Percentiles rank a stretch among this genome's conserved stretches.
Evolutionary conservation across 2,113 vertebrate genomes (phyloP).

Genomic region (Ameiurus melas): DNA sequence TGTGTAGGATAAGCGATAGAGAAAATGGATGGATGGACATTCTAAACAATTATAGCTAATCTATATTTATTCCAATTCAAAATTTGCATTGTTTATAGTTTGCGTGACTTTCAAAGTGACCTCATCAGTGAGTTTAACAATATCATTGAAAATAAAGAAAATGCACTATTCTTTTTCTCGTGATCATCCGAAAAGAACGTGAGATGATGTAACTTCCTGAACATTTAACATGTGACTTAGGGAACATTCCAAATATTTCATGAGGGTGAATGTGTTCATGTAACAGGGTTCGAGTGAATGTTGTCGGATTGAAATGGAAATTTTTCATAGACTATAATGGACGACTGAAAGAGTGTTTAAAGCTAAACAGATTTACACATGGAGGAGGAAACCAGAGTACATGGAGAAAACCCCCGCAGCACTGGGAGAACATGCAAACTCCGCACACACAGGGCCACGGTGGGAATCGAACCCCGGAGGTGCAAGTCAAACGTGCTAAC

Average conservation of each 20-base stretch:
- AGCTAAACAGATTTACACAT: not conserved
- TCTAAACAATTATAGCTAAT: not conserved
- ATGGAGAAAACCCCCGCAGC: too few relatives aligned
- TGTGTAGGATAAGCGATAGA: too few relatives aligned
- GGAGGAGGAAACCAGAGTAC: too few relatives aligned
- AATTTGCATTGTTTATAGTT: not conserved
- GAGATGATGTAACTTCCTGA: not conserved
- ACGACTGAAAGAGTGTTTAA: not conserved
- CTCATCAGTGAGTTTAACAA: not conserved
- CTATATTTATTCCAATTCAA: not conserved
- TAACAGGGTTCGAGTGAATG: not conserved
- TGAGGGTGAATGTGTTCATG: not conserved
- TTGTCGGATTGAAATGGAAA: not conserved
- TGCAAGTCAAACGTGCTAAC: too few relatives aligned
- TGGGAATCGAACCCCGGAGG: too few relatives aligned
- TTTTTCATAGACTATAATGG: not conserved
- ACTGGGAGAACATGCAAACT: too few relatives aligned
- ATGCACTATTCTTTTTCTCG: not conserved
- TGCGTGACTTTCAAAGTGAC: not conserved
- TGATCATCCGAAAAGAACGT: not conserved
- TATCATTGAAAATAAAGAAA: not conserved
- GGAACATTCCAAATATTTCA: not conserved
- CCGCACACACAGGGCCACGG: too few relatives aligned
- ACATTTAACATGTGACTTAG: not conserved
- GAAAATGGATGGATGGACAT: not conserved